phyloP scores from a whole-genome alignment of 2,888 invertebrate genomes.

The Rotaria socialis region DNA sequence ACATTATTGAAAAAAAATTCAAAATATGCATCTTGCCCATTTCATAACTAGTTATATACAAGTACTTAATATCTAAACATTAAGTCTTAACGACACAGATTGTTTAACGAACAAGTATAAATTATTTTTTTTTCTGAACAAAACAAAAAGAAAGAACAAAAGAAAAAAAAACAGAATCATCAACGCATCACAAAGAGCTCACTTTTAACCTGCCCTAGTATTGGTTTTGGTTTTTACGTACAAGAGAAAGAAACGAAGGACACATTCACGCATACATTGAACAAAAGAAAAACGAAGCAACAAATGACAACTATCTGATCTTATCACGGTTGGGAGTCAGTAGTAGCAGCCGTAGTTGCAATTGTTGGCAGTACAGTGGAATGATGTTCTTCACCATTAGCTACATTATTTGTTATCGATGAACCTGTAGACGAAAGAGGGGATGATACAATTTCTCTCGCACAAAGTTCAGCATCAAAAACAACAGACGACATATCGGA shows the following conservation, averaged over 20 bases:
- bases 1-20: not conserved
- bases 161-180: slow-evolving; percentile 21
- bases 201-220: not conserved
- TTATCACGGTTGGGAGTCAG: slow-evolving; percentile 26
- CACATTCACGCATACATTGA: not conserved
- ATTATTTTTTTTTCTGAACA: slow-evolving; percentile 25
- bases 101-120: slow-evolving; percentile 20
- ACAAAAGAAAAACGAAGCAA: not conserved
- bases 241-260: not conserved
- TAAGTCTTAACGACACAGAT: not conserved
- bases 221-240: not conserved
- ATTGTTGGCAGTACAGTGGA: not conserved
- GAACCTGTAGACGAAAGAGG: slow-evolving; percentile 12
- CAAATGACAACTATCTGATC: slow-evolving; percentile 17
- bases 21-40: not conserved
- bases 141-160: slow-evolving; percentile 12
- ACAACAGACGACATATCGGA: not conserved
- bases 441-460: slow-evolving; percentile 18
- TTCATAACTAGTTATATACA: not conserved
- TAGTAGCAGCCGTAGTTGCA: not conserved
- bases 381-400: slow-evolving; percentile 9
- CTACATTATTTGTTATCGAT: not conserved
- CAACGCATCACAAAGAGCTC: slow-evolving; percentile 23
- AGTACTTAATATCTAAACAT: not conserved
- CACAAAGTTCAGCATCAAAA: slow-evolving; percentile 32